Evolutionary conservation across 2,888 invertebrate species (phyloP).

Genomic region (Heliconius ismenius): DNA sequence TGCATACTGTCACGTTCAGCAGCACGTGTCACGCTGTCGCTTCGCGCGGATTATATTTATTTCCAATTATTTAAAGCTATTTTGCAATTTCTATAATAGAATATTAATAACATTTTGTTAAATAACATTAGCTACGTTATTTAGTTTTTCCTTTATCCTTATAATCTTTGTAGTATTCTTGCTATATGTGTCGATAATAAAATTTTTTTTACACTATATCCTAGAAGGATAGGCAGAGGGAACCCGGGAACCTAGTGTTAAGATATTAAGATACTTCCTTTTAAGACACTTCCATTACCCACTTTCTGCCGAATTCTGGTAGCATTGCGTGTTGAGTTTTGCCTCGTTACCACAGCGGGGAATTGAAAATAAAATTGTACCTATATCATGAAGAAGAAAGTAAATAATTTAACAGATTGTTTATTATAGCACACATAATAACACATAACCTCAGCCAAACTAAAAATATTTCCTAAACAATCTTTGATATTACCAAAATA

Average conservation of each 20-base stretch:
- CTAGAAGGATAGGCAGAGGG: no score
- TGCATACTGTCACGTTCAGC: no score
- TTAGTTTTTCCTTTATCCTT: not conserved
- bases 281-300: no score
- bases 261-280: no score
- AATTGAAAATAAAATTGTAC: not conserved
- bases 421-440: not conserved
- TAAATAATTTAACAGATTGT: no score
- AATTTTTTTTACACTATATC: no score
- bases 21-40: constrained; percentile 59
- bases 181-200: not conserved
- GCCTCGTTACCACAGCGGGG: no score
- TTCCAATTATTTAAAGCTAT: constrained; percentile 57
- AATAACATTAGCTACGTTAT: not conserved
- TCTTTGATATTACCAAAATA: not conserved
- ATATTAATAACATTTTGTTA: not conserved
- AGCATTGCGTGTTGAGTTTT: no score
- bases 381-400: not conserved
- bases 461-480: not conserved
- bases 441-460: not conserved
- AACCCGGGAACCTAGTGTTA: no score
- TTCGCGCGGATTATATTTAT: constrained; percentile 73
- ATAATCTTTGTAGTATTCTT: not conserved
- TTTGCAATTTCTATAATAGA: not conserved
- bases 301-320: no score